phyloP scores from a whole-genome alignment of 2,888 invertebrate species.

The Coecobrya sp. region DNA sequence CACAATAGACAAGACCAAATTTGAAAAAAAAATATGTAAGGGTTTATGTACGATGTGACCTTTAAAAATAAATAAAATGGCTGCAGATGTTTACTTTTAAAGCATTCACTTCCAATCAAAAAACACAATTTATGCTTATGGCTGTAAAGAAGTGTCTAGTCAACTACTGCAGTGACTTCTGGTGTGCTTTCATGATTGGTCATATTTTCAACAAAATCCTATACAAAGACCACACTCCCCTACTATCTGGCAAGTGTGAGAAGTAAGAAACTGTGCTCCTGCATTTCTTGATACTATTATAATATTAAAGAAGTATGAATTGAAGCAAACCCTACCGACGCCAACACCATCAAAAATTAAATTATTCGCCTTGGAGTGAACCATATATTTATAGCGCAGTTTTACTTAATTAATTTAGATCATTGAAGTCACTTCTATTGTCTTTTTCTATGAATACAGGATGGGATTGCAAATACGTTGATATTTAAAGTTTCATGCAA shows the following conservation, averaged over 20 bases:
- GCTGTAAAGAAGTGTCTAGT: no score
- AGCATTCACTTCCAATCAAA: constrained; percentile 2
- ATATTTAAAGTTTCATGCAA: not conserved
- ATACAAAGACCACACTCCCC: no score
- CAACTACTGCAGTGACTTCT: no score
- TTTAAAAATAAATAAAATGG: no score
- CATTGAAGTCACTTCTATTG: constrained; percentile 51
- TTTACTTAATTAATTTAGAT: constrained; percentile 66
- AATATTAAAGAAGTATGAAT: not conserved
- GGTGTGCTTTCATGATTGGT: constrained; percentile 29
- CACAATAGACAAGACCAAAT: no score
- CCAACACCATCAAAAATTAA: not conserved
- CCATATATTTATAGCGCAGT: constrained; percentile 13
- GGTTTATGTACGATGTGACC: no score
- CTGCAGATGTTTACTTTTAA: no score
- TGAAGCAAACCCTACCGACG: constrained; percentile 32
- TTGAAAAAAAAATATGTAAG: no score
- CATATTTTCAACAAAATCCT: not conserved
- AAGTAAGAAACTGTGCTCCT: constrained; percentile 43
- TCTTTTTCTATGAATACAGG: not conserved
- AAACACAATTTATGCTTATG: constrained; percentile 40
- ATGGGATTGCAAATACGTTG: not conserved
- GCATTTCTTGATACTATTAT: constrained; percentile 62
- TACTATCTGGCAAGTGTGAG: no score
- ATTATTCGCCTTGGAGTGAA: not conserved